A percentile compares a stretch with the other conserved stretches of the same genome.
Conservation (phyloP, 2,113 vertebrate species). For the Manacus vitellinus region DNA sequence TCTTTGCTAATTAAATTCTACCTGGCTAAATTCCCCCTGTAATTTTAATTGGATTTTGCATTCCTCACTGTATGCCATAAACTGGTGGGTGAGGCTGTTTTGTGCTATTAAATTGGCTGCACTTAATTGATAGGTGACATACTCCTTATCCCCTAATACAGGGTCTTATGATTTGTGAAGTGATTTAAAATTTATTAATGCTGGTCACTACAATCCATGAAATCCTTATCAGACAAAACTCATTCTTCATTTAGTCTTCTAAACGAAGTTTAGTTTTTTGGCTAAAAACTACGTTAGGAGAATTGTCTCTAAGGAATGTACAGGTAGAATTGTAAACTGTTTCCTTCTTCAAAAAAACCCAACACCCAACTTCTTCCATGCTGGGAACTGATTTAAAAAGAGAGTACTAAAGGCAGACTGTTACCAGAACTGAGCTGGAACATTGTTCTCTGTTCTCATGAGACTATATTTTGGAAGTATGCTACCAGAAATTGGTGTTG, state of each 20-base stretch:
- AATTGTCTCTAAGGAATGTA: neutral
- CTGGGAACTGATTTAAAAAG: neutral
- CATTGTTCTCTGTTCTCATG: neutral
- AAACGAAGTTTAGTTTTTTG: neutral
- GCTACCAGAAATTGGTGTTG: neutral
- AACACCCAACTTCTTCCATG: neutral
- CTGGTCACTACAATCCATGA: neutral
- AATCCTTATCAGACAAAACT: neutral
- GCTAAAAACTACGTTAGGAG: neutral
- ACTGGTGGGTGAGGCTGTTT: neutral
- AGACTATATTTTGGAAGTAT: neutral
- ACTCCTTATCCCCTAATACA: neutral
- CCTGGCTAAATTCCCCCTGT: slow-evolving; percentile 12
- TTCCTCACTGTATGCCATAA: neutral
- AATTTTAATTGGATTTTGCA: slow-evolving; percentile 38
- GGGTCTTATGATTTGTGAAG: neutral
- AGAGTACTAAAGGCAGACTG: neutral
- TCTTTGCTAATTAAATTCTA: slow-evolving; percentile 46
- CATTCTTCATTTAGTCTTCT: neutral
- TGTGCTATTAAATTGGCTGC: neutral
- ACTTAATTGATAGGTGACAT: neutral
- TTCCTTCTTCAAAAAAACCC: neutral
- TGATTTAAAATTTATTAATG: neutral
- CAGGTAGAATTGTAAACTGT: neutral
- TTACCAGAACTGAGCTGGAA: neutral